Evolutionary conservation across 2,797 vertebrate genomes (phyloP), one percentile per base, ranked within the genome.

Genomic region (Enteromius argenteus): DNA sequence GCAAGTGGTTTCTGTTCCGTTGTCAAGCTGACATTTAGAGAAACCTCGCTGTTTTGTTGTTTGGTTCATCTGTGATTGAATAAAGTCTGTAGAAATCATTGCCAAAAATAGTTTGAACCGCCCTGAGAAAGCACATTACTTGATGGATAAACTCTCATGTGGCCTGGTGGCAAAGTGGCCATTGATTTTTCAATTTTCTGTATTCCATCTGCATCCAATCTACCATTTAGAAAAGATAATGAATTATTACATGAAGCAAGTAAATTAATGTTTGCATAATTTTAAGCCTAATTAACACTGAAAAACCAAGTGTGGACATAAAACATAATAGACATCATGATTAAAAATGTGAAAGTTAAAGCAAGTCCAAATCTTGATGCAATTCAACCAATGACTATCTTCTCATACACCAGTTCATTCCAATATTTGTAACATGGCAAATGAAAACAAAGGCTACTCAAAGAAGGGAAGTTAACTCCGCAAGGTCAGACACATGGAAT

Each of bases 401-500:
- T 69, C 44, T 60, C 53, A 81, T 60, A 56, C 44, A 82, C 53
- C 30, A 44, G 73, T 79, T 69, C 27, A 56, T 27, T 64, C 11
- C 44, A 71, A 60, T 49, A 81, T 79, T 32, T 49, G 49, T 27
- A 32, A 81, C 68, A 73, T 37, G 42, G 15, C 35, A 82, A 77
- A 81, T 23, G 9, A 84, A 75, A 83, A 89, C 80, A 83, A 84
- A 84, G 62, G 35, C 62, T 71, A 74, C 35, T 46, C 11, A 64
- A 51, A 83, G 60, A 83, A 39, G 73, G 64, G 58, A 77, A 62
- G 71, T 83, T 60, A 81, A 83, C 81, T 67, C 81, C 82, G 56
- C n/a, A 68, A 83, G 76, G 64, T 82, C 84, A 82, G 66, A 89
- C 81, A 84, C 76, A 86, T 80, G 81, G 79, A 83, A 84, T 86